A percentile compares a stretch with the other conserved stretches of the same genome.
Evolutionary conservation across 35 echinoderm and acorn worm species (phyloP).

Genomic region (Apostichopus parvimensis): DNA sequence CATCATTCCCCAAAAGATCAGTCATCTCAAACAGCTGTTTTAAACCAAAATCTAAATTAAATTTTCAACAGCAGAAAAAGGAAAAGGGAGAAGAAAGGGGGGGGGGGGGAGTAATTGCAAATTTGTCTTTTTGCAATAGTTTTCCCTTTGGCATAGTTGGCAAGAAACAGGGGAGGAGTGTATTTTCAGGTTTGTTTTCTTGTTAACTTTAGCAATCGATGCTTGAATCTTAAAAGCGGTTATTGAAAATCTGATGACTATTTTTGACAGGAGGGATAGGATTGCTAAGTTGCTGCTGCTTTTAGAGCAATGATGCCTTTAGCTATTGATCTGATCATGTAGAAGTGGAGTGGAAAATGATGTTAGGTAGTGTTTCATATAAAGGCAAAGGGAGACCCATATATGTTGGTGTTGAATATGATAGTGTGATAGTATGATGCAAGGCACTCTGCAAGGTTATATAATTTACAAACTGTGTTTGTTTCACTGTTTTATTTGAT

Average conservation of each 20-base stretch:
- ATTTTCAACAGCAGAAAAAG: neutral
- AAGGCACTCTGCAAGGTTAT: no score
- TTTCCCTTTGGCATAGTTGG: neutral
- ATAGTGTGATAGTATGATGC: no score
- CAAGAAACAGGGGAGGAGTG: neutral
- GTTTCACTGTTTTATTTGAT: no score
- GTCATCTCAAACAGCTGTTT: conserved; percentile 49
- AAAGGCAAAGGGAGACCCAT: no score
- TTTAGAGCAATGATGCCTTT: conserved; percentile 27
- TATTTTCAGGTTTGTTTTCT: conserved; percentile 2
- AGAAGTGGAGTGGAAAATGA: conserved; percentile 18
- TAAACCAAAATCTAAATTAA: conserved; percentile 5
- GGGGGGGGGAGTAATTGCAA: no score
- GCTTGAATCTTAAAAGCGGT: neutral
- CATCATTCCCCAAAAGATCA: conserved; percentile 33
- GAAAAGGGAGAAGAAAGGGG: neutral
- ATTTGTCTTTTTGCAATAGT: neutral
- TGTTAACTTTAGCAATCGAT: conserved; percentile 12
- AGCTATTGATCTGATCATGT: conserved; percentile 24
- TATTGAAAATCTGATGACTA: conserved; percentile 2
- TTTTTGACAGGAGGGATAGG: neutral
- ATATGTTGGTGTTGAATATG: no score
- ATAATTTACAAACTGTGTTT: no score
- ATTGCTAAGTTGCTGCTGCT: neutral
- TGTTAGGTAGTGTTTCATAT: neutral